Evolutionary conservation across 2,113 vertebrate genomes (phyloP).

Genomic region (Myotis yumanensis): DNA sequence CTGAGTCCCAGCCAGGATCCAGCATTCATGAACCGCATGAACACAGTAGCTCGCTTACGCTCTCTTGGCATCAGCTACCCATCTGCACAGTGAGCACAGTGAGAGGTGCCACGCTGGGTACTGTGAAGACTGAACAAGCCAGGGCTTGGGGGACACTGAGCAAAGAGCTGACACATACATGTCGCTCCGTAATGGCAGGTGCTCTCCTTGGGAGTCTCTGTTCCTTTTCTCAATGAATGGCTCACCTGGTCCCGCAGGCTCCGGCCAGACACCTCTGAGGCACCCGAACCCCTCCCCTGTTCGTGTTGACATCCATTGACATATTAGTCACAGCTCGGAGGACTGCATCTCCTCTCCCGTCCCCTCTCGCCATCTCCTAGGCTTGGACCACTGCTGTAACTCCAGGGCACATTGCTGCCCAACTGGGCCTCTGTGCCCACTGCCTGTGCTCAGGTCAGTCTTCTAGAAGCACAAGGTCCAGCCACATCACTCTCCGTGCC

Average conservation of each 20-base stretch:
- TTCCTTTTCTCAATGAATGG: background rate
- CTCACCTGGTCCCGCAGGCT: background rate
- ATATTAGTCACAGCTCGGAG: background rate
- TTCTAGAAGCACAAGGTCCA: background rate
- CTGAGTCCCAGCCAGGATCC: background rate
- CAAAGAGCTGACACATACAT: no score
- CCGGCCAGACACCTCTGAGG: background rate
- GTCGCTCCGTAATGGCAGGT: accelerated
- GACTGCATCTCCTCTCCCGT: background rate
- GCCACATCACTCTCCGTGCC: background rate
- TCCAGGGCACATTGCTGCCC: background rate
- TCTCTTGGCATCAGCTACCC: background rate
- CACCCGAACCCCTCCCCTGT: background rate
- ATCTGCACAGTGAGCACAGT: no score
- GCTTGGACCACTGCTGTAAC: background rate
- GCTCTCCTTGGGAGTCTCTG: background rate
- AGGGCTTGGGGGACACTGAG: accelerated
- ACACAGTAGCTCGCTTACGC: accelerated
- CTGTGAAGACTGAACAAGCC: accelerated
- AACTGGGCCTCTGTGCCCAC: background rate
- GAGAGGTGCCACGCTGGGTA: no score
- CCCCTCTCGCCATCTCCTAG: accelerated
- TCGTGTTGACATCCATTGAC: background rate
- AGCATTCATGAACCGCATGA: background rate
- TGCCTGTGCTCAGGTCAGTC: accelerated